A percentile compares a stretch with the other conserved stretches of the same genome.
phyloP scores from a whole-genome alignment of 2,113 vertebrate species.

The Triplophysa siluroides region DNA sequence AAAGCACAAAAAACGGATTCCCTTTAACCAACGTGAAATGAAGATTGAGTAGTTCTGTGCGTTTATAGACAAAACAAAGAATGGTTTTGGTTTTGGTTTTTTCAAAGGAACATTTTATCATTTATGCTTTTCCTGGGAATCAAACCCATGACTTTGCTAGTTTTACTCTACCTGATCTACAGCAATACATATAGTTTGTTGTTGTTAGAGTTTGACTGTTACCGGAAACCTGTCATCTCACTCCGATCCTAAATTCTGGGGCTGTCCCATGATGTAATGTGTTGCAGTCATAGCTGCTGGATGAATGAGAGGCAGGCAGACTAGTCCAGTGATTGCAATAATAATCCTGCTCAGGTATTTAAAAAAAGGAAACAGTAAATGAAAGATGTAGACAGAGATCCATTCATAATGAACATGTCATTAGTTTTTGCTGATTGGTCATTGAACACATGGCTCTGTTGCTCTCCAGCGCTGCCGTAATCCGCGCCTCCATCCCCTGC shows the following conservation, averaged over 20 bases:
- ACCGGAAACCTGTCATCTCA: not conserved
- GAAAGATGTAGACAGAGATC: slow-evolving; percentile 24
- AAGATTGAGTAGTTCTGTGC: not conserved
- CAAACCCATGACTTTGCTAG: no score
- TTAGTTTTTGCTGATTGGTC: slow-evolving; percentile 54
- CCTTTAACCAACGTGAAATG: not conserved
- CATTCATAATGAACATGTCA: slow-evolving; percentile 33
- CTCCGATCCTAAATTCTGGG: not conserved
- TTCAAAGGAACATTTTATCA: no score
- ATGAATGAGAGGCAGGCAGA: slow-evolving; percentile 14
- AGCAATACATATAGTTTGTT: not conserved
- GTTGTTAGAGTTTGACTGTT: not conserved
- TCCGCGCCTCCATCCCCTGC: slow-evolving; percentile 38
- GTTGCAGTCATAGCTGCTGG: not conserved
- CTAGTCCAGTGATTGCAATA: slow-evolving; percentile 43
- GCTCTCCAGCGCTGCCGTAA: slow-evolving; percentile 22
- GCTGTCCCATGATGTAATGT: slow-evolving; percentile 8
- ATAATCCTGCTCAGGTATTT: slow-evolving; percentile 23
- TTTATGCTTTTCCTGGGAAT: no score
- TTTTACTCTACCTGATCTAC: no score
- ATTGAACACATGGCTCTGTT: slow-evolving; percentile 22
- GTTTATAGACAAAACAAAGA: not conserved
- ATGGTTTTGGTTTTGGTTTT: no score
- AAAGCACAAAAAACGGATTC: not conserved
- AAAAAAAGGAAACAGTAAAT: not conserved